Conservation (phyloP, 2,888 invertebrate species). For the Drosophila picticornis region DNA sequence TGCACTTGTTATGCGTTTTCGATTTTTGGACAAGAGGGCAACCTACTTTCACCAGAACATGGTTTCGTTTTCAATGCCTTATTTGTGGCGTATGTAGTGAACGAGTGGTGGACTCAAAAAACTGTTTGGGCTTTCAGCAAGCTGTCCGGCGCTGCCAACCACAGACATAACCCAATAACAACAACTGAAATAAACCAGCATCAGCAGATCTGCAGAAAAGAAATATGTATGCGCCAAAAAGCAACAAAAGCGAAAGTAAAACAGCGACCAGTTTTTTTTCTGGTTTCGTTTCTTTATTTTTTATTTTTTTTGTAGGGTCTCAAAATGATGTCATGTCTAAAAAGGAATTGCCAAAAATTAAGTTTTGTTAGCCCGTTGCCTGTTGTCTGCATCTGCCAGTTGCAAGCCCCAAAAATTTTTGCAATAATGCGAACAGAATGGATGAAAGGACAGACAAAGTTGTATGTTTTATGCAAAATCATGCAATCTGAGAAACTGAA, state of each 20-base stretch:
- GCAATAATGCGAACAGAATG: conserved; percentile 50
- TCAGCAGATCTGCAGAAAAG: conserved; percentile 49
- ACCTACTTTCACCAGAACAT: conserved; percentile 76
- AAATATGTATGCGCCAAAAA: conserved; percentile 58
- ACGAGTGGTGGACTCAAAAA: conserved; percentile 22
- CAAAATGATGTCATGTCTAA: conserved; percentile 76
- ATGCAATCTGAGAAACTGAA: conserved; percentile 55
- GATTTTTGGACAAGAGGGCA: conserved; percentile 49
- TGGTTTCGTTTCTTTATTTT: conserved; percentile 38
- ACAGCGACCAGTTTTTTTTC: conserved; percentile 74
- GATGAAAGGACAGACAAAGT: conserved; percentile 28
- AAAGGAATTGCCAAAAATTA: conserved; percentile 75
- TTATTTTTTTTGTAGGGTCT: conserved; percentile 58
- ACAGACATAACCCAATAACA: conserved; percentile 33
- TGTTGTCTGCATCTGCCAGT: conserved; percentile 43
- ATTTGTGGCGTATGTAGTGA: conserved; percentile 10
- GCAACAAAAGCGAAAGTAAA: conserved; percentile 80
- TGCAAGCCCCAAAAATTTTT: conserved; percentile 48
- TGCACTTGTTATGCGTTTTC: conserved; percentile 75
- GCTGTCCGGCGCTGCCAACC: conserved; percentile 52
- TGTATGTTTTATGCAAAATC: conserved; percentile 71
- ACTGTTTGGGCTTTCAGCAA: conserved; percentile 47
- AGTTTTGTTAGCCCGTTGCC: conserved; percentile 33
- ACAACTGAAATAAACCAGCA: conserved; percentile 36
- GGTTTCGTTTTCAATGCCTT: conserved; percentile 76